These are phyloP conservation scores for Prosopocoilus inquinatus DNA, from an alignment of 2,888 invertebrate genomes.

Conservation along the genomic window DNA sequence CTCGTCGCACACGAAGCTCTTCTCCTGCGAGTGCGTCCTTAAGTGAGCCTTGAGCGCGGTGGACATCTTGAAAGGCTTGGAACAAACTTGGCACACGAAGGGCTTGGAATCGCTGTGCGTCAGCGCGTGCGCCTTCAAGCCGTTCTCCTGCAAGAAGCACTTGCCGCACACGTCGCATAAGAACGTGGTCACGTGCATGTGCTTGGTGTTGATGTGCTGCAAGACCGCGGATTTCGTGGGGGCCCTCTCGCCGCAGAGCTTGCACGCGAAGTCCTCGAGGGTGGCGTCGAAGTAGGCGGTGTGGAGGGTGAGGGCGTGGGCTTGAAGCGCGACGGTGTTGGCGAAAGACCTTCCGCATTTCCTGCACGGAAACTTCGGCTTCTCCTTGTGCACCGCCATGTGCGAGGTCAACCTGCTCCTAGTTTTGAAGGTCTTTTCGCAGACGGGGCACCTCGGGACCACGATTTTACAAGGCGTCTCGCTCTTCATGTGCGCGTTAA, in stretches of 20 bases:
- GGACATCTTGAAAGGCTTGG: slow-evolving; percentile 50
- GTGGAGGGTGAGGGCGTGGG: slow-evolving; percentile 20
- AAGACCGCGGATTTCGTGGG: slow-evolving; percentile 18
- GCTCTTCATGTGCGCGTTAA: slow-evolving; percentile 37
- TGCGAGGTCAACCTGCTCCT: slow-evolving; percentile 23
- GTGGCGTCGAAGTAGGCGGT: slow-evolving; percentile 28
- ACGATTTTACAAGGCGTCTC: slow-evolving; percentile 27
- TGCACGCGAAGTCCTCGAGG: slow-evolving; percentile 21
- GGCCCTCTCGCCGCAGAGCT: slow-evolving; percentile 18
- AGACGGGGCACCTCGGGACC: slow-evolving; percentile 13
- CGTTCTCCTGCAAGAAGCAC: slow-evolving; percentile 46
- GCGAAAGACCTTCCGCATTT: slow-evolving; percentile 23
- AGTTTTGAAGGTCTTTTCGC: slow-evolving; percentile 24
- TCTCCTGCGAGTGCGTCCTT: slow-evolving; percentile 47
- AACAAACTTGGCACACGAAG: slow-evolving; percentile 42
- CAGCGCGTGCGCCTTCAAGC: slow-evolving; percentile 19
- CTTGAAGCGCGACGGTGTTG: slow-evolving; percentile 24
- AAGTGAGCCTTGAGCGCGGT: slow-evolving; percentile 51
- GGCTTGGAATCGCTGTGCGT: slow-evolving; percentile 25
- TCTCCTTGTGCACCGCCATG: slow-evolving; percentile 22
- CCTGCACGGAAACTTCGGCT: slow-evolving; percentile 20
- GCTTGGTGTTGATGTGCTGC: slow-evolving; percentile 26
- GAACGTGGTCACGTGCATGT: slow-evolving; percentile 25
- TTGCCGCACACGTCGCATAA: slow-evolving; percentile 55
- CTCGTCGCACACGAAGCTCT: slow-evolving; percentile 47